A percentile compares a stretch with the other conserved stretches of the same genome.
These are phyloP conservation scores for Addax nasomaculatus DNA, from an alignment of 2,113 vertebrate species.

Conservation along the genomic window DNA sequence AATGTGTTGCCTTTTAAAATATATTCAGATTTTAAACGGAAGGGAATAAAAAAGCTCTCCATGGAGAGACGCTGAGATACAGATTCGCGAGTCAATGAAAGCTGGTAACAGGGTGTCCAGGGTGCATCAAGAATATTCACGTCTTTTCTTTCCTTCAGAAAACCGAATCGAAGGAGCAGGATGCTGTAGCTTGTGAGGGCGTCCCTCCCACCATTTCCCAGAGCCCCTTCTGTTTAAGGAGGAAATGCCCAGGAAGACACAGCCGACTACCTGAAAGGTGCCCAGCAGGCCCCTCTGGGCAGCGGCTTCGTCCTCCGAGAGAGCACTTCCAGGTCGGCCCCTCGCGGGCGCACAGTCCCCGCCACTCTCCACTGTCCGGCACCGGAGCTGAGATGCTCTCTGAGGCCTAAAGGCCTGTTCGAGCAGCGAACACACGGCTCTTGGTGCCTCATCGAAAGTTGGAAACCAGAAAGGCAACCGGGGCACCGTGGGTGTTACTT, in stretches of 20 bases:
- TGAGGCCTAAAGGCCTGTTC: neutral
- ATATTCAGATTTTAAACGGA: neutral
- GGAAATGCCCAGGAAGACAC: neutral
- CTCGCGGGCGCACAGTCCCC: neutral
- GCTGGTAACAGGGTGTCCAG: neutral
- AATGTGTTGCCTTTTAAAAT: neutral
- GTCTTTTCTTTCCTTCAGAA: neutral
- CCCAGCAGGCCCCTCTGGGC: neutral
- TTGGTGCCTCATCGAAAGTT: no score
- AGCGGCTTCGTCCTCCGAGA: neutral
- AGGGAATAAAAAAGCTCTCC: neutral
- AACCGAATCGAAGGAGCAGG: neutral
- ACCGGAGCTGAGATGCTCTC: neutral
- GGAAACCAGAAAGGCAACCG: no score
- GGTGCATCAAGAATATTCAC: neutral
- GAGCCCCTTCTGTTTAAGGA: neutral
- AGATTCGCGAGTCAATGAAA: neutral
- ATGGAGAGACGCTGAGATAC: neutral
- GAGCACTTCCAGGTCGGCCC: no score
- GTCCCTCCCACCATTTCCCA: neutral
- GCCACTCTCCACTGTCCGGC: neutral
- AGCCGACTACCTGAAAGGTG: fast-evolving
- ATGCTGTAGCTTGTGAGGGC: neutral
- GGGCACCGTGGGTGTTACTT: no score
- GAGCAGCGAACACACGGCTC: no score